Evolutionary conservation across 2,113 vertebrate species (phyloP).

Genomic region (Athene noctua): DNA sequence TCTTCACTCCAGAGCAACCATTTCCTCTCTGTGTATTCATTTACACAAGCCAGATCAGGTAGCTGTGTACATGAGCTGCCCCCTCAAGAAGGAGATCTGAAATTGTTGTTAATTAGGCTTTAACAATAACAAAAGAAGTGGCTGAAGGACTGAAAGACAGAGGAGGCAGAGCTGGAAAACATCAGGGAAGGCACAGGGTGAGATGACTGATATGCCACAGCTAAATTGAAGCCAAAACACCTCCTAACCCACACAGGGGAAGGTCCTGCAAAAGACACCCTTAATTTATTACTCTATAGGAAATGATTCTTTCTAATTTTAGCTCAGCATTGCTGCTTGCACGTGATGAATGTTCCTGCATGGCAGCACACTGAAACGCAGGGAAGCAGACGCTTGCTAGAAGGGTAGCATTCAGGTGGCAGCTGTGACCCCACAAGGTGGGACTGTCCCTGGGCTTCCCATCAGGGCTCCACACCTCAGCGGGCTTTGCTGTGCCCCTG

Average conservation of each 20-base stretch:
- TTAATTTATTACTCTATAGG: not conserved
- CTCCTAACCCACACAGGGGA: not conserved
- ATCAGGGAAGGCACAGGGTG: not conserved
- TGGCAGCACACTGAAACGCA: not conserved
- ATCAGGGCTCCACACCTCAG: not conserved
- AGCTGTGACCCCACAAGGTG: not conserved
- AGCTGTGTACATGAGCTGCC: not conserved
- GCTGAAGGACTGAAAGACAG: not conserved
- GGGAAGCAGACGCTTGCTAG: not conserved
- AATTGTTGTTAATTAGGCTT: not conserved
- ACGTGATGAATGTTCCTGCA: not conserved
- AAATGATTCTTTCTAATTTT: not conserved
- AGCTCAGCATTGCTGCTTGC: not conserved
- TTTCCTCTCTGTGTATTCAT: not conserved
- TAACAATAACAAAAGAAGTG: not conserved
- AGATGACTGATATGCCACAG: not conserved
- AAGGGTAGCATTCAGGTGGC: not conserved
- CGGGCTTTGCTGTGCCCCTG: not conserved
- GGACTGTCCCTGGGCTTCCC: not conserved
- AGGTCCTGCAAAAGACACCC: not conserved
- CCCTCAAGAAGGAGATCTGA: not conserved
- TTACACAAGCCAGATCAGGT: not conserved
- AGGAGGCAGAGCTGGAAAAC: not conserved
- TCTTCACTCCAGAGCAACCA: not conserved
- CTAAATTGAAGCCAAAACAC: not conserved